phyloP scores from a whole-genome alignment of 2,113 vertebrate genomes.

The Perognathus longimembris region DNA sequence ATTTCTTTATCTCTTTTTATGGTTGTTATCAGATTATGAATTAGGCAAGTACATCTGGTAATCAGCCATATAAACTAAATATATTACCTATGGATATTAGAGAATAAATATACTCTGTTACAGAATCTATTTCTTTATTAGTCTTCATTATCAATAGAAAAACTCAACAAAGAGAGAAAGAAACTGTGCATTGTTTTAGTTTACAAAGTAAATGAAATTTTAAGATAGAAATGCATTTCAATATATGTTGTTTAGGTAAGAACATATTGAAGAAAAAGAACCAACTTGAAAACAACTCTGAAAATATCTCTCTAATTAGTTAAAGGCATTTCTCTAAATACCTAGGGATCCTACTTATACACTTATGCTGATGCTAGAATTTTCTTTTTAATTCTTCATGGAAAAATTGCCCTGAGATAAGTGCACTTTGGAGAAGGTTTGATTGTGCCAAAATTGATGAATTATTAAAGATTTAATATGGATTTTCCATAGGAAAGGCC shows the following conservation, averaged over 20 bases:
- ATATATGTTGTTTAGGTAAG: not conserved
- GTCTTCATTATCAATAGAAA: not conserved
- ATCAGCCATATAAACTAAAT: not conserved
- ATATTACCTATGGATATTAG: not conserved
- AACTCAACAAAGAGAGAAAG: not conserved
- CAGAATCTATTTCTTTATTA: not conserved
- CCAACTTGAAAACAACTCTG: not conserved
- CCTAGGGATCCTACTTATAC: not conserved
- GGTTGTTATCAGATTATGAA: not conserved
- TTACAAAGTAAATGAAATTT: slow-evolving; percentile 29
- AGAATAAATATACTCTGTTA: not conserved
- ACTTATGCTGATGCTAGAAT: not conserved
- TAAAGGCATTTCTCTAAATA: not conserved
- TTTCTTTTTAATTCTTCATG: not conserved
- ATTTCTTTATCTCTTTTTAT: not conserved
- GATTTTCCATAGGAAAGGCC: not conserved
- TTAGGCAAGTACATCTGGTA: not conserved
- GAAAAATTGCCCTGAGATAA: slow-evolving; percentile 20
- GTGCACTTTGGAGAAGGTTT: not conserved
- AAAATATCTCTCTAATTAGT: not conserved
- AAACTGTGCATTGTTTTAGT: not conserved
- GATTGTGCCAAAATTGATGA: not conserved
- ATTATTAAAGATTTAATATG: slow-evolving; percentile 58
- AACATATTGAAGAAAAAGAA: not conserved
- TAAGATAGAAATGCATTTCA: not conserved